Percentiles rank a stretch among this genome's conserved stretches.
Conservation (phyloP, 2,888 invertebrate species). For the Phortica okadai region DNA sequence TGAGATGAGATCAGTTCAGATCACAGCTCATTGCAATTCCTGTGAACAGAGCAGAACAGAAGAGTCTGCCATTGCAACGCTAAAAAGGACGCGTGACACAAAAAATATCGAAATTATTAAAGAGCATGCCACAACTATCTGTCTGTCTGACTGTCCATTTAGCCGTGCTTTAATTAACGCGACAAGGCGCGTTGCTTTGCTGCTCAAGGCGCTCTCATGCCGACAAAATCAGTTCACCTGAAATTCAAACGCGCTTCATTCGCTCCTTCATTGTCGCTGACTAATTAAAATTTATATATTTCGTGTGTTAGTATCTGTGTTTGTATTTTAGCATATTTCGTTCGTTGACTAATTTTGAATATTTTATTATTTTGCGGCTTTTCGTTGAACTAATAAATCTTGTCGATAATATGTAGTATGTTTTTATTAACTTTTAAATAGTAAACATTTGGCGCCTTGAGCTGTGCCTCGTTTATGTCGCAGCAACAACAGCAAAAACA, state of each 20-base stretch:
- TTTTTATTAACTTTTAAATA: constrained; percentile 67
- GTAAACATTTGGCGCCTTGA: constrained; percentile 65
- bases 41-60: neutral
- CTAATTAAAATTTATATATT: constrained; percentile 66
- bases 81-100: constrained; percentile 35
- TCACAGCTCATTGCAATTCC: constrained; percentile 1
- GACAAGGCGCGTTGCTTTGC: constrained; percentile 51
- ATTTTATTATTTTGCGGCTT: constrained; percentile 1
- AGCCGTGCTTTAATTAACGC: constrained; percentile 63
- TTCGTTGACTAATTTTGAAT: neutral
- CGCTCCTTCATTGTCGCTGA: constrained; percentile 27
- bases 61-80: constrained; percentile 27
- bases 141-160: neutral
- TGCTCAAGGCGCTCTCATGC: neutral
- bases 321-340: constrained; percentile 26
- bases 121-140: constrained; percentile 58
- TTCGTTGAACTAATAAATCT: constrained; percentile 64
- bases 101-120: constrained; percentile 63
- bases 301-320: constrained; percentile 34
- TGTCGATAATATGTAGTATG: constrained; percentile 67
- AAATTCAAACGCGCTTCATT: neutral
- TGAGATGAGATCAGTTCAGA: constrained; percentile 49
- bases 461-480: neutral
- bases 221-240: neutral
- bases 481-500: neutral